phyloP scores from a whole-genome alignment of 2,113 vertebrate genomes.

The Monopterus albus region DNA sequence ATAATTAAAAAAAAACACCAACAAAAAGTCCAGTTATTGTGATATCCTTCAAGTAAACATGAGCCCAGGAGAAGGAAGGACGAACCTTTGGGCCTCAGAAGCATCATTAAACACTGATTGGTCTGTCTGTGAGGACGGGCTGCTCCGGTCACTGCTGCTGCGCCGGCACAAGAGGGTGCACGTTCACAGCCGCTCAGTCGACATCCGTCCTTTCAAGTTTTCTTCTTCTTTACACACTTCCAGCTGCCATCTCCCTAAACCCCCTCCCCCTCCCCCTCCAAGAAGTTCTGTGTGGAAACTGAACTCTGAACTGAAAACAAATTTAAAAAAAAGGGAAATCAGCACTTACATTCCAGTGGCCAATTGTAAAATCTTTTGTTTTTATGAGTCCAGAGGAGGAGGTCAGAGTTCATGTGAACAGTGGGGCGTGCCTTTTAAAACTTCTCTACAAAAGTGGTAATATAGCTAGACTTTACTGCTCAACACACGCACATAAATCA shows the following conservation, averaged over 20 bases:
- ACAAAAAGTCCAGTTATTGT: slow-evolving; percentile 33
- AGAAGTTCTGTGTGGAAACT: slow-evolving; percentile 14
- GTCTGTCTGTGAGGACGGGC: slow-evolving; percentile 30
- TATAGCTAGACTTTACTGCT: slow-evolving; percentile 71
- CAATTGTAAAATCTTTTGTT: slow-evolving; percentile 47
- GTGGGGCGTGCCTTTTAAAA: slow-evolving; percentile 58
- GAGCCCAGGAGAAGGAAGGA: neutral
- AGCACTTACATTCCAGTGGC: slow-evolving; percentile 77
- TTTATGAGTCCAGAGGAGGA: slow-evolving; percentile 49
- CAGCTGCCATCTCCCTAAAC: slow-evolving; percentile 21
- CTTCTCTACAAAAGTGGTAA: slow-evolving; percentile 62
- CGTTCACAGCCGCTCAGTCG: slow-evolving; percentile 68
- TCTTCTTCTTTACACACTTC: slow-evolving; percentile 7
- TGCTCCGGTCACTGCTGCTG: slow-evolving; percentile 71
- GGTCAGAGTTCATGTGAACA: slow-evolving; percentile 62
- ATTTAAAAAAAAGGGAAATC: slow-evolving; percentile 48
- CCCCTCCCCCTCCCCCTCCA: neutral
- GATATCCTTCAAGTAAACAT: slow-evolving; percentile 45
- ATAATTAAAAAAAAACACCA: slow-evolving; percentile 15
- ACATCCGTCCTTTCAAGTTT: slow-evolving; percentile 35
- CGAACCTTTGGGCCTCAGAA: slow-evolving; percentile 29
- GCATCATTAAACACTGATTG: slow-evolving; percentile 52
- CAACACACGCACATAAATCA: slow-evolving; percentile 70
- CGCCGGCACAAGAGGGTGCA: slow-evolving; percentile 37
- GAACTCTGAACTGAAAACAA: slow-evolving; percentile 29